Evolutionary conservation across 2,113 vertebrate genomes (phyloP).

Genomic region (Prinia subflava): DNA sequence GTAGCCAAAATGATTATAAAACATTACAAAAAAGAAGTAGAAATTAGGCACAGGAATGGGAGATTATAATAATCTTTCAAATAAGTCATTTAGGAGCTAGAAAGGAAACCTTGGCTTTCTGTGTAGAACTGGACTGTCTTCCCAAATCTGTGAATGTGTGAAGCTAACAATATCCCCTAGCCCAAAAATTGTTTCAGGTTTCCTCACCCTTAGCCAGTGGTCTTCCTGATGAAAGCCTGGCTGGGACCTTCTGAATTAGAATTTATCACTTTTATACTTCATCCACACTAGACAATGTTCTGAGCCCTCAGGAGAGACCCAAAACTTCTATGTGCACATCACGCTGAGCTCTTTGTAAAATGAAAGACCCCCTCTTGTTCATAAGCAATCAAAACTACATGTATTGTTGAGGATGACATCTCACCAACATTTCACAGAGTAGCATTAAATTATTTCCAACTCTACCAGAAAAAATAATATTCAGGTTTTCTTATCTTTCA

Average conservation of each 20-base stretch:
- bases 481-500: accelerated
- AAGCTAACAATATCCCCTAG: background rate
- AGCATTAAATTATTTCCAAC: background rate
- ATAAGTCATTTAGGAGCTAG: background rate
- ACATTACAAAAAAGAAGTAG: background rate
- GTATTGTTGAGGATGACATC: background rate
- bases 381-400: background rate
- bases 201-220: background rate
- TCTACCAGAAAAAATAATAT: background rate
- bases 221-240: background rate
- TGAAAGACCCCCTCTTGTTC: background rate
- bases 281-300: background rate
- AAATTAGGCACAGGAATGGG: background rate
- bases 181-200: background rate
- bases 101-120: background rate
- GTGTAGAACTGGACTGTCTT: background rate
- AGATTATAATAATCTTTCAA: background rate
- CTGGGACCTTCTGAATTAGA: background rate
- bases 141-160: background rate
- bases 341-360: background rate
- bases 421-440: background rate
- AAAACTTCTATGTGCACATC: background rate
- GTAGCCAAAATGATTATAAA: background rate
- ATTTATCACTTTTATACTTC: background rate
- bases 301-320: background rate